phyloP scores from a whole-genome alignment of 2,113 vertebrate species.

The Scomber colias region DNA sequence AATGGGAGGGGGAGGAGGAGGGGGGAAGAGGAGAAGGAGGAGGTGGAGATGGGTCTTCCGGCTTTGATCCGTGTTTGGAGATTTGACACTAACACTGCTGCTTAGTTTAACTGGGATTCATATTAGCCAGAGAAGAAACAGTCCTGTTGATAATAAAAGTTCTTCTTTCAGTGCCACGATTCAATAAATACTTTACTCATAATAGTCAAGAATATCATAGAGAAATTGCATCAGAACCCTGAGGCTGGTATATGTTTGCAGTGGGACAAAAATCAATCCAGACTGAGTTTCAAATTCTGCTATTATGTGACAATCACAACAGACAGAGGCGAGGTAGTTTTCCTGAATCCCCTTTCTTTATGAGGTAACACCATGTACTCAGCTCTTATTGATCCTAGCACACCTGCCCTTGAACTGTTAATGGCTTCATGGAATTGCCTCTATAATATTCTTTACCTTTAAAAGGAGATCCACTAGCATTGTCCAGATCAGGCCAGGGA shows the following conservation, averaged over 20 bases:
- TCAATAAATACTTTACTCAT: conserved; percentile 43
- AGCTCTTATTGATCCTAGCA: conserved; percentile 51
- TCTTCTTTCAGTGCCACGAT: conserved; percentile 10
- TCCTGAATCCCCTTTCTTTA: conserved; percentile 31
- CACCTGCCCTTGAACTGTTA: conserved; percentile 63
- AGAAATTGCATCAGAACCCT: conserved; percentile 26
- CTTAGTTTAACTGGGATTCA: conserved; percentile 41
- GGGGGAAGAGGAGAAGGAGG: conserved; percentile 14
- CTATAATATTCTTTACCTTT: conserved; percentile 55
- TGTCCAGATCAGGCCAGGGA: conserved; percentile 33
- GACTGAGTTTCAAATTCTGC: conserved; percentile 39
- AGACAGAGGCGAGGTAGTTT: conserved; percentile 14
- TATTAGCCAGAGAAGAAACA: conserved; percentile 38
- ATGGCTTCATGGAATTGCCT: conserved; percentile 60
- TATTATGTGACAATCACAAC: conserved; percentile 39
- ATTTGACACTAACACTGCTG: conserved; percentile 46
- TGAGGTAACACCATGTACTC: conserved; percentile 20
- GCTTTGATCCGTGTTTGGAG: conserved; percentile 70
- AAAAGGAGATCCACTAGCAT: conserved; percentile 38
- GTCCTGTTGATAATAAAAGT: conserved; percentile 47
- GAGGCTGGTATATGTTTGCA: conserved; percentile 37
- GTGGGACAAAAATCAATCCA: conserved; percentile 50
- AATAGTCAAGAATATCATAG: conserved; percentile 34
- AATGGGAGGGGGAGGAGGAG: conserved; percentile 40
- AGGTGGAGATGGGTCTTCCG: conserved; percentile 17